phyloP scores from a whole-genome alignment of 2,888 invertebrate genomes.

The Sesia apiformis region DNA sequence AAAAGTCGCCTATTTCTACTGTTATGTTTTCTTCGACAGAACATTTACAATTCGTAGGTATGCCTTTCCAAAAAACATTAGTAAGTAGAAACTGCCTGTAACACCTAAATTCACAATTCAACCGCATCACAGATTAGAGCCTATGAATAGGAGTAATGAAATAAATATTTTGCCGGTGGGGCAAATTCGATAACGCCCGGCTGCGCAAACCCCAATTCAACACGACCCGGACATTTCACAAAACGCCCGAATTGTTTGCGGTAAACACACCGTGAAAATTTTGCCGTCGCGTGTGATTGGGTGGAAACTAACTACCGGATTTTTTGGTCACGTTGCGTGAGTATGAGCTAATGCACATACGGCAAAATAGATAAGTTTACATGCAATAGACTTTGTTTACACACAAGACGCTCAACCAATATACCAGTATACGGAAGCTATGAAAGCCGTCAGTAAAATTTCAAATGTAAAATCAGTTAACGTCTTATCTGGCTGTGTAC shows the following conservation, averaged over 20 bases:
- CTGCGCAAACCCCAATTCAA: slow-evolving; percentile 57
- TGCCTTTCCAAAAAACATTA: no score
- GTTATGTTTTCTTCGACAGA: no score
- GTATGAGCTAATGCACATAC: no score
- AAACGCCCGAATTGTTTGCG: slow-evolving; percentile 55
- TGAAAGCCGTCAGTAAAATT: no score
- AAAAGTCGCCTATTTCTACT: no score
- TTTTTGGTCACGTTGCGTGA: not conserved
- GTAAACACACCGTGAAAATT: slow-evolving; percentile 49
- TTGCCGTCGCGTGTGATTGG: slow-evolving; percentile 45
- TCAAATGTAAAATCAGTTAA: no score
- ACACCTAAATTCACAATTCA: slow-evolving; percentile 11
- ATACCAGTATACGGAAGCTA: no score
- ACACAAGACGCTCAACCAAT: no score
- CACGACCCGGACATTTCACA: slow-evolving; percentile 52
- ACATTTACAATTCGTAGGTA: no score
- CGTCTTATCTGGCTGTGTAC: no score
- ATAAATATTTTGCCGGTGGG: slow-evolving; percentile 73
- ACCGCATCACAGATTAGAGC: slow-evolving; percentile 59
- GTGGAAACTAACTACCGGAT: slow-evolving; percentile 41
- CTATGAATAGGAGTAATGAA: slow-evolving; percentile 73
- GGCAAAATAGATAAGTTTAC: no score
- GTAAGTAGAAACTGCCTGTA: not conserved
- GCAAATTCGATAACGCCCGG: slow-evolving; percentile 60
- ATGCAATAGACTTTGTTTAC: no score